These are phyloP conservation scores for Cotesia vestalis DNA, from an alignment of 1,140 invertebrate genomes.

Conservation along the genomic window DNA sequence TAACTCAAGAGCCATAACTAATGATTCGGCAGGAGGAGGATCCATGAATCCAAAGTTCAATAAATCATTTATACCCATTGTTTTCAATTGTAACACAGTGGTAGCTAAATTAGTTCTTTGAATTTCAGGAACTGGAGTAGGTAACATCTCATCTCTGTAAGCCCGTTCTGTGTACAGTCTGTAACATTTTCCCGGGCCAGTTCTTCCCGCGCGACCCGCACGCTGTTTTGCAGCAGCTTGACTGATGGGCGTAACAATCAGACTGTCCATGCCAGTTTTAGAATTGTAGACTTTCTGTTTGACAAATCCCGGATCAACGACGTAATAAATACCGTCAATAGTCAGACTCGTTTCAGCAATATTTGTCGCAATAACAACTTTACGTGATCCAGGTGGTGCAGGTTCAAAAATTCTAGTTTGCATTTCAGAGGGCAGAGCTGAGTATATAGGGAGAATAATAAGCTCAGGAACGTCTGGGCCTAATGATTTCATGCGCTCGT, in stretches of 20 bases:
- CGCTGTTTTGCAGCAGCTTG: slow-evolving; percentile 97
- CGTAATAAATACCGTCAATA: slow-evolving; percentile 99
- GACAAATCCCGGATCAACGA: slow-evolving; percentile 99
- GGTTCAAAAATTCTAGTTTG: slow-evolving; percentile 99
- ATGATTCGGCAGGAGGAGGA: slow-evolving; percentile 94
- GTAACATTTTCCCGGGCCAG: slow-evolving; percentile 97
- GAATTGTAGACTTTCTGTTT: slow-evolving; percentile 99
- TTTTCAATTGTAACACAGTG: slow-evolving; percentile 95
- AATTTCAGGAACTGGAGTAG: slow-evolving; percentile 99
- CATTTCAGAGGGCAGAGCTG: slow-evolving; percentile 99
- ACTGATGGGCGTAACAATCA: slow-evolving; percentile 98
- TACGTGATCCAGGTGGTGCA: slow-evolving; percentile 95
- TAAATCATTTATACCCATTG: slow-evolving; percentile 99
- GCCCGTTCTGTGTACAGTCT: slow-evolving; percentile 98
- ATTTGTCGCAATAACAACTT: slow-evolving; percentile 99
- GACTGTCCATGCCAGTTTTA: slow-evolving; percentile 99
- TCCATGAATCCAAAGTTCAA: slow-evolving; percentile 99
- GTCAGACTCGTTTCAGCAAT: slow-evolving; percentile 99
- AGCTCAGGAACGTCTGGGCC: slow-evolving; percentile 97
- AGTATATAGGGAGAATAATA: slow-evolving; percentile 98
- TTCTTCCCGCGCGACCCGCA: slow-evolving; percentile 94
- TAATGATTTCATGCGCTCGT: slow-evolving; percentile 97
- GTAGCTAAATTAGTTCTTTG: slow-evolving; percentile 97
- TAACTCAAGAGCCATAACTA: slow-evolving; percentile 97
- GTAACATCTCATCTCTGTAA: slow-evolving; percentile 98